Conservation (phyloP, 2,797 vertebrate genomes). For the Rhincodon typus region DNA sequence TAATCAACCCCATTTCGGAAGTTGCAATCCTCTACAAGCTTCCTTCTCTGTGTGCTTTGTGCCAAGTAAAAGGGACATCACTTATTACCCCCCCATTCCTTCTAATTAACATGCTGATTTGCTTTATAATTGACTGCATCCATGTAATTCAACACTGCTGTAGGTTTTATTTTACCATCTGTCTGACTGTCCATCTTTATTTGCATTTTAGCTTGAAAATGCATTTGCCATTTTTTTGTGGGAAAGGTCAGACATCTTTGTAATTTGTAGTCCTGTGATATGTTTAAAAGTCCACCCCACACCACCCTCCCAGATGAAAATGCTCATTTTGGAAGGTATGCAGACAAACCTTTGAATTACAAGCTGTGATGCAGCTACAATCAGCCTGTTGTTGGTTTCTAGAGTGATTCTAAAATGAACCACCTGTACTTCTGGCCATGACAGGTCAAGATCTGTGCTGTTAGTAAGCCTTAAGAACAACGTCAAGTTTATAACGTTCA, state of each 20-base stretch:
- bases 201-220: constrained; percentile 14
- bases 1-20: neutral
- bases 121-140: constrained; percentile 4
- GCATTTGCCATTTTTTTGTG: neutral
- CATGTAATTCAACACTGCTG: neutral
- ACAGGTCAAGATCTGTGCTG: neutral
- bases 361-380: neutral
- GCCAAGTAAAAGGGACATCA: neutral
- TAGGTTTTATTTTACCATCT: constrained; percentile 14
- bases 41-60: neutral
- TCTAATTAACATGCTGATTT: constrained; percentile 18
- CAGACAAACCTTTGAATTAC: neutral
- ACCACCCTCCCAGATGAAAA: neutral
- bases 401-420: neutral
- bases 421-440: neutral
- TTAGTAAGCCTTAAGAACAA: neutral
- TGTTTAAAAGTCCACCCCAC: neutral
- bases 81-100: neutral
- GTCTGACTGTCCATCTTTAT: constrained; percentile 20
- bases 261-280: neutral
- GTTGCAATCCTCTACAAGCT: no score
- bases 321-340: neutral
- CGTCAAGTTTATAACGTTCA: neutral
- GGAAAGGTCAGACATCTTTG: neutral
- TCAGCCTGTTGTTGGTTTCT: neutral